Evolutionary conservation across 1,140 invertebrate species (phyloP), one percentile per base, ranked within the genome.

Genomic region (Parapsyche elsis): DNA sequence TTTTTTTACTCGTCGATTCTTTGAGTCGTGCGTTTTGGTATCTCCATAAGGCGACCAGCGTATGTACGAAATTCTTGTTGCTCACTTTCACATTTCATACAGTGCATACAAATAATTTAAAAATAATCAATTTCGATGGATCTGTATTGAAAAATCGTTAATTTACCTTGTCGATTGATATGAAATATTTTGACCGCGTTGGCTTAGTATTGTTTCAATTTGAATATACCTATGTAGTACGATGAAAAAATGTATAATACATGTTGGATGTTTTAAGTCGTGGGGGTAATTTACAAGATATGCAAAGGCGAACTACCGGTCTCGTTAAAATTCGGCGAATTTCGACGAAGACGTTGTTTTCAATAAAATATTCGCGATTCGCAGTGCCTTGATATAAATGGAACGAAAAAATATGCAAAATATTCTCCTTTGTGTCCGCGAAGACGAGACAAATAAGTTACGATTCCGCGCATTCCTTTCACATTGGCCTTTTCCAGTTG

Each of bases 391-490:
- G 75, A 77, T 77, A 77, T 77, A 77, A 77, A 77, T 67, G 75
- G 75, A 64, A 77, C 75, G 75, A 77, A 77, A 77, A 77, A 77
- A 77, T 77, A 77, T 77, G 75, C 75, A 77, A 77, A 77, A 77
- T 77, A 80, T 76, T 71, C 80, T 24, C 49, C 53, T 77, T 81
- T 71, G 80, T 71, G 75, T 76, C 71, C 49, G 45, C 53, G 75
- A 77, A 38, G 76, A 59, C 21, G 80, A 80, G 80, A 81, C 80
- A 81, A 81, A 81, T 81, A 81, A 81, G 80, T 81, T 81, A 81
- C 80, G 80, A 81, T 81, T 81, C 76, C 80, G 70, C 30, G 71
- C 76, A 73, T 73, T 77, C 71, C 71, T 81, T 24, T 78, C 74
- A 61, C 74, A 59, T 59, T 59, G 57, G 49, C 53, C 49, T 38